A percentile compares a stretch with the other conserved stretches of the same genome.
phyloP scores from a whole-genome alignment of 2,888 invertebrate species.

The Hofmannophila pseudospretella region DNA sequence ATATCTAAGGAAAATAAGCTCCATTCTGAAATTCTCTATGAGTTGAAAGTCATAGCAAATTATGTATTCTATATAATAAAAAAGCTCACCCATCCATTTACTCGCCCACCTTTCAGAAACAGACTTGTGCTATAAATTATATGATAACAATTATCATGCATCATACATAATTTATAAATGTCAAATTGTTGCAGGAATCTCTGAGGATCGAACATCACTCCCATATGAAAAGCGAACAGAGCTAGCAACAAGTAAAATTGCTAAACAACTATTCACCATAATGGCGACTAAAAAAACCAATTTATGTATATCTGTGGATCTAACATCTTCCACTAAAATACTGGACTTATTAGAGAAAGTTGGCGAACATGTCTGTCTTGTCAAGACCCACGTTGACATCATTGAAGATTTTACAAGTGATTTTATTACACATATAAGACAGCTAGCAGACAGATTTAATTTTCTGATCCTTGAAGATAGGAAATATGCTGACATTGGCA shows the following conservation, averaged over 20 bases:
- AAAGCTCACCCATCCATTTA: no score
- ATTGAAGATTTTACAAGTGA: conserved; percentile 86
- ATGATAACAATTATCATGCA: no score
- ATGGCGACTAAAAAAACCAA: conserved; percentile 93
- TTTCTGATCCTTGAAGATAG: conserved; percentile 97
- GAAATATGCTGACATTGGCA: conserved; percentile 98
- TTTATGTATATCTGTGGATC: conserved; percentile 93
- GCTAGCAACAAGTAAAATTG: conserved; percentile 77
- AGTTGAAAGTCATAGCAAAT: no score
- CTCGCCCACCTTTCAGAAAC: no score
- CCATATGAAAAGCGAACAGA: conserved; percentile 80
- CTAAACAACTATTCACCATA: conserved; percentile 82
- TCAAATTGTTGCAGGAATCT: conserved; percentile 37
- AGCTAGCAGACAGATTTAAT: conserved; percentile 85
- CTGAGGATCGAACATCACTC: conserved; percentile 71
- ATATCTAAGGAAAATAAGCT: no score
- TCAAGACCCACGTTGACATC: conserved; percentile 95
- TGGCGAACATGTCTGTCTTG: conserved; percentile 90
- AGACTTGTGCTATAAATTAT: no score
- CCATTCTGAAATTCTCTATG: no score
- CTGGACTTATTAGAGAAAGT: conserved; percentile 84
- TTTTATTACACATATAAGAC: conserved; percentile 79
- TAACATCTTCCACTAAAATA: conserved; percentile 83
- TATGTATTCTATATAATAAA: no score
- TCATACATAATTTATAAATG: no score